These are phyloP conservation scores for Paralichthys olivaceus DNA, from an alignment of 2,113 vertebrate genomes.

Conservation along the genomic window DNA sequence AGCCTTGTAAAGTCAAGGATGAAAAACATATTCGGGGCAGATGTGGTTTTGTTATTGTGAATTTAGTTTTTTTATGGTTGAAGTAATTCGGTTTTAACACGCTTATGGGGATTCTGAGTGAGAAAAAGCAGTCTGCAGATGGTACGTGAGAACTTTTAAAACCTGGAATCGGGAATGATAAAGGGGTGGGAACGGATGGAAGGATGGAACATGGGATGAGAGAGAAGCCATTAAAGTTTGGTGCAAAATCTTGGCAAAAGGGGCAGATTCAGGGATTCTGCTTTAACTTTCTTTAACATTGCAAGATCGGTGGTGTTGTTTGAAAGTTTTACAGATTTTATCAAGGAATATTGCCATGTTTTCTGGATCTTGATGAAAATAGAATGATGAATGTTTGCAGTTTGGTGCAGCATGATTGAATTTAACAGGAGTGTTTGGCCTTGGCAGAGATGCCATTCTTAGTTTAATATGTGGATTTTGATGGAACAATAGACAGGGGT, in stretches of 20 bases:
- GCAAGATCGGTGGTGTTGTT: too few species aligned
- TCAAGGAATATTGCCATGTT: too few species aligned
- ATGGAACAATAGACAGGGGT: neutral
- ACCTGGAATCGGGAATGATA: neutral
- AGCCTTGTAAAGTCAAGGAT: constrained; percentile 51
- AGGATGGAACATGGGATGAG: too few species aligned
- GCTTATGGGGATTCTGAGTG: constrained; percentile 8
- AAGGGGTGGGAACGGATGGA: too few species aligned
- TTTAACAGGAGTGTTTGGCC: neutral
- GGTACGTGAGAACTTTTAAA: neutral
- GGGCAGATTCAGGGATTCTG: too few species aligned
- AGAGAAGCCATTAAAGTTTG: too few species aligned
- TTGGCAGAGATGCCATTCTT: neutral
- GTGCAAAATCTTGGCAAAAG: too few species aligned
- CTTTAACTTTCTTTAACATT: too few species aligned
- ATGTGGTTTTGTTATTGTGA: constrained; percentile 44
- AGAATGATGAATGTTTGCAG: too few species aligned
- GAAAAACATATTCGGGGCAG: constrained; percentile 49
- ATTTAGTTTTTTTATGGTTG: constrained; percentile 22
- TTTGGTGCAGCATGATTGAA: too few species aligned
- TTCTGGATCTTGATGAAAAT: too few species aligned
- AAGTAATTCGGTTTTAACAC: constrained; percentile 32
- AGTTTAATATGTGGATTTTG: neutral
- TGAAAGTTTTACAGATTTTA: too few species aligned
- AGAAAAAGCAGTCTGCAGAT: constrained; percentile 4